These are phyloP conservation scores for Platysteira castanea DNA, from an alignment of 2,113 vertebrate genomes.

Conservation along the genomic window DNA sequence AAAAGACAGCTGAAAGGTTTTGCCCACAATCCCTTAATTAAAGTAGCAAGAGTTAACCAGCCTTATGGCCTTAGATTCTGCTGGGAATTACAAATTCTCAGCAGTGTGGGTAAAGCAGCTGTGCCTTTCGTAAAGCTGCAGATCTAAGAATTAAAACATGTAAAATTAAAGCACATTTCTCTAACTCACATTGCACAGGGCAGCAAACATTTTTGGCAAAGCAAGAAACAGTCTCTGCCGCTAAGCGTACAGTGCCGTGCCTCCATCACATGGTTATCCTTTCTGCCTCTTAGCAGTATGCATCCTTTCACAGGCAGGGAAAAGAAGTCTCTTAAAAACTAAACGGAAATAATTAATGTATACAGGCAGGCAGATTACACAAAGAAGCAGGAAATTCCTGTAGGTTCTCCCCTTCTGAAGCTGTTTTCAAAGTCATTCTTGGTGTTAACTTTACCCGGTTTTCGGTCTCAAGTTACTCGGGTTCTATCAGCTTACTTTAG, in stretches of 20 bases:
- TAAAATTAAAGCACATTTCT: neutral
- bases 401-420: neutral
- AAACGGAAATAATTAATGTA: neutral
- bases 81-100: neutral
- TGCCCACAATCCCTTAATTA: neutral
- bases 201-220: neutral
- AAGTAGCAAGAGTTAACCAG: neutral
- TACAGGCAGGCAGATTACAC: neutral
- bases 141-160: neutral
- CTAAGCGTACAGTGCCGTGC: too few relatives aligned
- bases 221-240: neutral
- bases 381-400: neutral
- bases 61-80: neutral
- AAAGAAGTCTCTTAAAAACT: neutral
- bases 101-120: neutral
- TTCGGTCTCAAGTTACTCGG: neutral
- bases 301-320: neutral
- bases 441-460: neutral
- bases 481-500: neutral
- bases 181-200: neutral
- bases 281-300: neutral
- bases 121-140: neutral
- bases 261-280: neutral
- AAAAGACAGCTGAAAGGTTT: neutral
- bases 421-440: neutral